Evolutionary conservation across 1,140 invertebrate species (phyloP).

Genomic region (Dendrolimus punctatus): DNA sequence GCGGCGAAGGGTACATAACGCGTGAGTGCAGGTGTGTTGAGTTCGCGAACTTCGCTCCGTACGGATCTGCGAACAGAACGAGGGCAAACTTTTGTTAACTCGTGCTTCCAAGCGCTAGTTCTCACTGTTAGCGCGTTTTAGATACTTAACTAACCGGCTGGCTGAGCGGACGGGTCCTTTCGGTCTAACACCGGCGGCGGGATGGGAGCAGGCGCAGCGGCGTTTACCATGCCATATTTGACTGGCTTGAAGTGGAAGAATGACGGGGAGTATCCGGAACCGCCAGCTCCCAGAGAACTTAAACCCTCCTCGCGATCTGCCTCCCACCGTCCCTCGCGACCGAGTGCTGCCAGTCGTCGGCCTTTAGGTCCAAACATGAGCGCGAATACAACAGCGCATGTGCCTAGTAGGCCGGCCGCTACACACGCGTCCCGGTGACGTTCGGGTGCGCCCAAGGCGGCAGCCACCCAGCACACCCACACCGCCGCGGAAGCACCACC

Average conservation of each 20-base stretch:
- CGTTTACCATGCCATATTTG: conserved; percentile 79
- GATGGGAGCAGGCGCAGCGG: conserved; percentile 51
- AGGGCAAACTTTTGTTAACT: conserved; percentile 28
- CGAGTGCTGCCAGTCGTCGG: conserved; percentile 91
- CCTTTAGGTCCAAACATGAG: conserved; percentile 96
- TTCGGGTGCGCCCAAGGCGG: conserved; percentile 82
- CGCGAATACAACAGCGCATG: conserved; percentile 87
- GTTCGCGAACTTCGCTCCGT: conserved; percentile 59
- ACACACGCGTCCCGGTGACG: conserved; percentile 88
- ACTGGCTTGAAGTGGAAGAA: conserved; percentile 94
- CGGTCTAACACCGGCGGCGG: conserved; percentile 47
- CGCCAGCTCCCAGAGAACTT: conserved; percentile 83
- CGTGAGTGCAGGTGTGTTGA: conserved; percentile 56
- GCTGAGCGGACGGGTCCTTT: conserved; percentile 72
- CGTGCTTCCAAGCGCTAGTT: conserved; percentile 50
- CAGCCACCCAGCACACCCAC: conserved; percentile 88
- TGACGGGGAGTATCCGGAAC: conserved; percentile 88
- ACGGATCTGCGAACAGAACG: conserved; percentile 66
- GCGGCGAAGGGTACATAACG: conserved; percentile 61
- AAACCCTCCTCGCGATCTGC: conserved; percentile 85
- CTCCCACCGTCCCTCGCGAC: conserved; percentile 83
- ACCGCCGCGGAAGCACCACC: conserved; percentile 87
- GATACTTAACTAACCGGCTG: conserved; percentile 76
- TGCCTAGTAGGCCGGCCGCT: conserved; percentile 88
- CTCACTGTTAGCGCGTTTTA: conserved; percentile 59